Evolutionary conservation across 2,113 vertebrate species (phyloP).

Genomic region (Regulus satrapa): DNA sequence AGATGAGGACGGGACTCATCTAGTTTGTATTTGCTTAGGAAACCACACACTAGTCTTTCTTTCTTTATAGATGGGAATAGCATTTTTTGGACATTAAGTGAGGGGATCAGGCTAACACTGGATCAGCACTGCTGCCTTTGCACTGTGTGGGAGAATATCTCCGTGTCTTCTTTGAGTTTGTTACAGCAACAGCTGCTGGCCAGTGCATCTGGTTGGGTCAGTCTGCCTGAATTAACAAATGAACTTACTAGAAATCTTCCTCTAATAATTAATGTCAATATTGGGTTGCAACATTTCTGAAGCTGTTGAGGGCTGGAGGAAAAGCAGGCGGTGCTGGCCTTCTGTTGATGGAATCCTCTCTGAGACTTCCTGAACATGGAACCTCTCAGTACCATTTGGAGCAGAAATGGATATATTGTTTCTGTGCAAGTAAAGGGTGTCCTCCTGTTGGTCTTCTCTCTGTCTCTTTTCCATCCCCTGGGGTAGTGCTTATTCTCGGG

Average conservation of each 20-base stretch:
- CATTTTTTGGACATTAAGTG: not conserved
- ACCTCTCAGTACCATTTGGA: not conserved
- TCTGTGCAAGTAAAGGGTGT: not conserved
- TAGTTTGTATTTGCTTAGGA: not conserved
- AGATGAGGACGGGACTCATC: not conserved
- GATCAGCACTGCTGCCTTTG: not conserved
- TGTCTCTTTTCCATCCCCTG: not conserved
- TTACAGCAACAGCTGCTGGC: not conserved
- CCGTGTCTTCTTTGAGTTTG: not conserved
- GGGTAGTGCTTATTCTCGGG: not conserved
- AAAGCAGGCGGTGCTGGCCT: not conserved
- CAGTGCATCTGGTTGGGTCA: not conserved
- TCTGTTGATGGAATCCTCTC: not conserved
- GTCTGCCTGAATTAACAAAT: not conserved
- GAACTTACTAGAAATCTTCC: not conserved
- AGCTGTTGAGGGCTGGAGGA: not conserved
- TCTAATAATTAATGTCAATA: not conserved
- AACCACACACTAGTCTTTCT: fast-evolving
- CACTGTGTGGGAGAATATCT: not conserved
- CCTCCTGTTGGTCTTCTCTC: fast-evolving
- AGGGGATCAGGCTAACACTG: not conserved
- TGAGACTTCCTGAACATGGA: not conserved
- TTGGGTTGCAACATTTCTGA: not conserved
- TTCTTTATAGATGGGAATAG: not conserved
- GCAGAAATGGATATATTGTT: not conserved